phyloP scores from a whole-genome alignment of 2,888 invertebrate genomes.

The Cloeon dipterum region DNA sequence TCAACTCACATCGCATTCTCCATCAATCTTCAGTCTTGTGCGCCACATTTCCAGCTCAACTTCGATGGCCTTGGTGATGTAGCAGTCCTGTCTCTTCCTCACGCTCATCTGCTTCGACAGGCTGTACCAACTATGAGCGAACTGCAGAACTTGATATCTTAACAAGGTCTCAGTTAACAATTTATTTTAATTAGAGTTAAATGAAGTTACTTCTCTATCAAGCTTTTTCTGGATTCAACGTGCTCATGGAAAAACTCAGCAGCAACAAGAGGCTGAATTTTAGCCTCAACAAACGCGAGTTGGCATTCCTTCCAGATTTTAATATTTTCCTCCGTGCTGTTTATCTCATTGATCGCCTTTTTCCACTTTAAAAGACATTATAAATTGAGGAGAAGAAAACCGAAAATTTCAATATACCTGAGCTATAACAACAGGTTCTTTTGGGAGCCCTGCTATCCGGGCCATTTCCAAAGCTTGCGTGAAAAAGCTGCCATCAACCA shows the following conservation, averaged over 20 bases:
- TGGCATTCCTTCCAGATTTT: constrained; percentile 35
- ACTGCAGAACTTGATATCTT: constrained; percentile 6
- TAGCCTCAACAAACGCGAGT: constrained; percentile 30
- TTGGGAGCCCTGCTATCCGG: constrained; percentile 14
- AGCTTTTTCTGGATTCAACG: constrained; percentile 16
- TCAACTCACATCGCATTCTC: not conserved
- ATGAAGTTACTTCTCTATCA: not conserved
- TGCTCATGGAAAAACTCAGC: constrained; percentile 36
- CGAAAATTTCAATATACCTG: constrained; percentile 12
- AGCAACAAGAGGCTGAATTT: constrained; percentile 33
- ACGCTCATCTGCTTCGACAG: not conserved
- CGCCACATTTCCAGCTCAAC: constrained; percentile 20
- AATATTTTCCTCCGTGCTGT: constrained; percentile 11
- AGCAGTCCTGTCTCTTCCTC: not conserved
- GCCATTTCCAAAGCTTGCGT: constrained; percentile 33
- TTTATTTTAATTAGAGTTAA: too few relatives aligned
- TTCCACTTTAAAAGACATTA: not conserved
- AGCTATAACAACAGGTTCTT: constrained; percentile 15
- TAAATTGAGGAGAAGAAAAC: too few relatives aligned
- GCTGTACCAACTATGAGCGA: constrained; percentile 2
- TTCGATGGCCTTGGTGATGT: constrained; percentile 11
- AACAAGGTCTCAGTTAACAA: too few relatives aligned
- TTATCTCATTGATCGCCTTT: not conserved
- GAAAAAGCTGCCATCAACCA: constrained; percentile 26
- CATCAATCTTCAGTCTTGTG: constrained; percentile 13